A percentile compares a stretch with the other conserved stretches of the same genome.
Conservation (phyloP, 2,113 vertebrate genomes). For the Pithys albifrons region DNA sequence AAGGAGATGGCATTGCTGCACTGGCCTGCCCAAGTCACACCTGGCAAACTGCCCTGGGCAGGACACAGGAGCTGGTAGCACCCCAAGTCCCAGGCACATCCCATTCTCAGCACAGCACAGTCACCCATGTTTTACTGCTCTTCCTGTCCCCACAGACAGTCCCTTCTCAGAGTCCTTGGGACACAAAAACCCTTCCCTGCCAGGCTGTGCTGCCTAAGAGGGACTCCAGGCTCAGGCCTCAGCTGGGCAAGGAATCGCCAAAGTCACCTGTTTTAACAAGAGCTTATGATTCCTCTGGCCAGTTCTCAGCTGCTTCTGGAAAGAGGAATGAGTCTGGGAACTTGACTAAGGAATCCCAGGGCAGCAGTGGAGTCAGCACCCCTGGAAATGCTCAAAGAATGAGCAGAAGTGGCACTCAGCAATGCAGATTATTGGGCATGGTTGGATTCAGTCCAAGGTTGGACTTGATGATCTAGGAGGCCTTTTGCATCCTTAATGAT, state of each 20-base stretch:
- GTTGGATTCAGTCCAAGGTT: rapidly evolving
- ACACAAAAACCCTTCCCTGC: background rate
- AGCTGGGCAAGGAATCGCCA: background rate
- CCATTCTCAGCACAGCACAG: background rate
- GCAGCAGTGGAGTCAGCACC: background rate
- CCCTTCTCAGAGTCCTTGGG: too few species aligned
- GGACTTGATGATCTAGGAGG: background rate
- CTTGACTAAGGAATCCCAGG: background rate
- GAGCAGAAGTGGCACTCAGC: background rate
- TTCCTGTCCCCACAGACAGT: background rate
- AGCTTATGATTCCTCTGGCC: background rate
- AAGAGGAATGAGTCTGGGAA: background rate
- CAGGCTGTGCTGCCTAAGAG: background rate
- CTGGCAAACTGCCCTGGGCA: background rate
- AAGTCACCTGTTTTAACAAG: background rate
- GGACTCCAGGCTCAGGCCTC: background rate
- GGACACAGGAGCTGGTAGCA: background rate
- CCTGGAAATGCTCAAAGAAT: background rate
- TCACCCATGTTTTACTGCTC: background rate
- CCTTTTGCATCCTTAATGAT: background rate
- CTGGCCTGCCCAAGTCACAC: background rate
- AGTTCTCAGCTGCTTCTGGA: background rate
- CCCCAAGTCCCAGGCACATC: background rate
- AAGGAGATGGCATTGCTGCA: background rate
- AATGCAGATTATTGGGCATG: background rate